These are phyloP conservation scores for Alcis repandata DNA, from an alignment of 2,888 invertebrate genomes.

Conservation along the genomic window DNA sequence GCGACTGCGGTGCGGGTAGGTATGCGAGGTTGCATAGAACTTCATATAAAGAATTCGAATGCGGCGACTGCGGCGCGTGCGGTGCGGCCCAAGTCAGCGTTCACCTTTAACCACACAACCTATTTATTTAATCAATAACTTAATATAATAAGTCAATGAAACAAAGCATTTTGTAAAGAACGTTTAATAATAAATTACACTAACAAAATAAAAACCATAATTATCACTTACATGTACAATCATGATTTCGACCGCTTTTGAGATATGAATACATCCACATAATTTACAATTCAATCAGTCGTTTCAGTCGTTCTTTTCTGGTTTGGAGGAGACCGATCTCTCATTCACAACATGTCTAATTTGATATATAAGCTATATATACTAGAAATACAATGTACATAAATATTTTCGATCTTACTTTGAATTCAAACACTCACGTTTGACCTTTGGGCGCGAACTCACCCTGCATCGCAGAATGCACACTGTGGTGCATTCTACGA, in stretches of 20 bases:
- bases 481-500: no score
- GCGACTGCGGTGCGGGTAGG: no score
- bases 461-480: no score
- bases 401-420: no score
- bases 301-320: neutral
- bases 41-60: no score
- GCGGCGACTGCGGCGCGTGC: no score
- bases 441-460: no score
- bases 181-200: slow-evolving; percentile 42
- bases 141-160: slow-evolving; percentile 11
- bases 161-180: slow-evolving; percentile 7
- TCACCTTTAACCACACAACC: no score
- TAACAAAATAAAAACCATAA: slow-evolving; percentile 20
- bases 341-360: neutral
- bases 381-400: neutral
- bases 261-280: slow-evolving; percentile 15
- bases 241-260: slow-evolving; percentile 27
- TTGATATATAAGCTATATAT: neutral
- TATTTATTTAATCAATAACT: no score
- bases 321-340: neutral
- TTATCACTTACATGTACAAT: slow-evolving; percentile 12
- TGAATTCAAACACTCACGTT: no score
- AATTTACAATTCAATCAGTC: slow-evolving; percentile 37
- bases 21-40: no score
- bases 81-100: no score